Base-by-base conservation (phyloP, 2,888 invertebrate species). In the Thumatha senex region DNA sequence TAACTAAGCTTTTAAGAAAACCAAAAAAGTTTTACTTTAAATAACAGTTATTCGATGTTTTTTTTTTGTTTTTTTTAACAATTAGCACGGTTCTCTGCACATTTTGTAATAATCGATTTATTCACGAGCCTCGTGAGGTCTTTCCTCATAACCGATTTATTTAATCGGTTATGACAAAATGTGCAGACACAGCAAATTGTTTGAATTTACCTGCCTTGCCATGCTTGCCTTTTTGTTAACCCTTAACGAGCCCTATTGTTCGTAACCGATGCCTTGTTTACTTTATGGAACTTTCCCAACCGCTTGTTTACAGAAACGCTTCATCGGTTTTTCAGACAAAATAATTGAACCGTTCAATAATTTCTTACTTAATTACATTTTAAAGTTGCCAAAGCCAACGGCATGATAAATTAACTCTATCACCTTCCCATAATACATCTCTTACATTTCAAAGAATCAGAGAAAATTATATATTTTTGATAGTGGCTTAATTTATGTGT, bases 241-340 rank as follows among this genome's bases (percentile, higher is more conserved):
- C 70, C 58, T 76, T 81, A 82, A 82, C 80, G 77, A 84, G 73
- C 55, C 50, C 66, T 53, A 63, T 69, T 70, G 74, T 78, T 76
- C 56, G 40, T 63, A 60, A 60, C 40, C 46, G 48, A 42, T 43
- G 58, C 53, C 66, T 70, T 67, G 70, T 77, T 77, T 78, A 72
- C 70, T 65, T 70, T 61, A 57, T 58, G 63, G 56, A 64, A 65
- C 66, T 61, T 62, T 54, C 54, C 52, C 58, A 64, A 58, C 56
- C 69, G 62, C 61, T 61, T 63, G 76, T 80, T 79, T 79, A 77
- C 75, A 66, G 58, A 74, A 75, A 71, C 71, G 75, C 74, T 70
- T 70, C 68, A 69, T 64, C 61, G 65, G 62, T 54, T 56, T 61
- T 61, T 59, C 66, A 71, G 74, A 68, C 72, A 76, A 78, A 78